Evolutionary conservation across 2,797 vertebrate species (phyloP).

Genomic region (Erethizon dorsatum): DNA sequence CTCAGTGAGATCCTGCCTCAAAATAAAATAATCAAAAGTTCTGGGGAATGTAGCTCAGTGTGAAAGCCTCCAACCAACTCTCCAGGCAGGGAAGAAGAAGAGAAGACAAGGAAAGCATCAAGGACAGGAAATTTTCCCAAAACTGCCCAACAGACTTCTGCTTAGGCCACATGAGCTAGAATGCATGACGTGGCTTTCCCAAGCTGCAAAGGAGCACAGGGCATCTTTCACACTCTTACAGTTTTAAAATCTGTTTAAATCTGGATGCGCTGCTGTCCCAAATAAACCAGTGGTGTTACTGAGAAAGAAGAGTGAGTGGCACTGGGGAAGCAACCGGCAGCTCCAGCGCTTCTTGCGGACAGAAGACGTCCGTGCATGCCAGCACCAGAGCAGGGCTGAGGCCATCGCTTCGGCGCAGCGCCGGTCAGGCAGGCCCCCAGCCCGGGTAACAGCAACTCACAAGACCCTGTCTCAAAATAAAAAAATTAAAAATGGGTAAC

Average conservation of each 20-base stretch:
- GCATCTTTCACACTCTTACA: not conserved
- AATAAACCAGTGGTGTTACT: not conserved
- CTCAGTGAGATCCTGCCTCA: not conserved
- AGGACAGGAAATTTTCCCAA: not conserved
- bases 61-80: not conserved
- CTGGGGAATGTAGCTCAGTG: not conserved
- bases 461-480: not conserved
- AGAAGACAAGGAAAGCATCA: not conserved
- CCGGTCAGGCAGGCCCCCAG: not conserved
- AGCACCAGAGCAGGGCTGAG: not conserved
- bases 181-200: not conserved
- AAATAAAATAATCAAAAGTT: not conserved
- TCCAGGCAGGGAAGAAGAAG: not conserved
- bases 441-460: not conserved
- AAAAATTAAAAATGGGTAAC: not conserved
- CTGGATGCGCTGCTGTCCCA: not conserved
- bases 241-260: slow-evolving; percentile 26
- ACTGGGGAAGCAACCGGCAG: not conserved
- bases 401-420: not conserved
- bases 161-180: not conserved
- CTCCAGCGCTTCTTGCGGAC: not conserved
- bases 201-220: not conserved
- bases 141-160: not conserved
- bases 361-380: not conserved
- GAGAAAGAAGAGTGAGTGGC: not conserved